Evolutionary conservation across 2,113 vertebrate species (phyloP).

Genomic region (Rhagologus leucostigma): DNA sequence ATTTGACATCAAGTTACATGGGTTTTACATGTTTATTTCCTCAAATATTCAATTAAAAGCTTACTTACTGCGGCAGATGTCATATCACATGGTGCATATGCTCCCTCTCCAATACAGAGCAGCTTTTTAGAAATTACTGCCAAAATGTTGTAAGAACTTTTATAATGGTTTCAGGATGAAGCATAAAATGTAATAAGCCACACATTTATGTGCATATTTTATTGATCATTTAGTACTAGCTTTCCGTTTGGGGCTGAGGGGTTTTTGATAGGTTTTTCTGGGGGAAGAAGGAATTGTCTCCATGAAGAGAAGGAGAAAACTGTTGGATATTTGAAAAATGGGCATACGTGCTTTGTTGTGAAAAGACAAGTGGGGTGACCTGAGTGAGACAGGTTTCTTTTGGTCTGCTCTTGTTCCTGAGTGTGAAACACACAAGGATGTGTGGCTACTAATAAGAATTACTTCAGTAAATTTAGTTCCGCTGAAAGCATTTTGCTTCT

Average conservation of each 20-base stretch:
- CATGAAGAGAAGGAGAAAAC: background rate
- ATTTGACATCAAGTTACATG: constrained; percentile 60
- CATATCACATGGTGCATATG: constrained; percentile 77
- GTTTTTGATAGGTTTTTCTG: background rate
- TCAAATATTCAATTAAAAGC: constrained; percentile 74
- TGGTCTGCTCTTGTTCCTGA: constrained; percentile 19
- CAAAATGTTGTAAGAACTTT: constrained; percentile 68
- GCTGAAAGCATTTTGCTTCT: background rate
- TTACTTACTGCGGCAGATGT: constrained; percentile 75
- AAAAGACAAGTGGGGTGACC: constrained; percentile 43
- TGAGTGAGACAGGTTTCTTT: constrained; percentile 29
- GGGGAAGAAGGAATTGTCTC: background rate
- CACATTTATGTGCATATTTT: constrained; percentile 1
- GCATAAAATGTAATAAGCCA: constrained; percentile 45
- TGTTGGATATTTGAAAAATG: background rate
- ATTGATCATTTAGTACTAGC: constrained; percentile 34
- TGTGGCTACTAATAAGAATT: background rate
- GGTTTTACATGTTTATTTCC: constrained; percentile 75
- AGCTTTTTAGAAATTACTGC: constrained; percentile 70
- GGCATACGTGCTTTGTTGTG: background rate
- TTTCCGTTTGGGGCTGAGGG: background rate
- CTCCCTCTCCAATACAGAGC: constrained; percentile 68
- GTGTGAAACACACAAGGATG: background rate
- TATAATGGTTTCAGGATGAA: constrained; percentile 65
- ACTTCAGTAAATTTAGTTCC: background rate